Evolutionary conservation across 1,140 invertebrate species (phyloP), one percentile per base, ranked within the genome.

Genomic region (Zaprionus tsacasi): DNA sequence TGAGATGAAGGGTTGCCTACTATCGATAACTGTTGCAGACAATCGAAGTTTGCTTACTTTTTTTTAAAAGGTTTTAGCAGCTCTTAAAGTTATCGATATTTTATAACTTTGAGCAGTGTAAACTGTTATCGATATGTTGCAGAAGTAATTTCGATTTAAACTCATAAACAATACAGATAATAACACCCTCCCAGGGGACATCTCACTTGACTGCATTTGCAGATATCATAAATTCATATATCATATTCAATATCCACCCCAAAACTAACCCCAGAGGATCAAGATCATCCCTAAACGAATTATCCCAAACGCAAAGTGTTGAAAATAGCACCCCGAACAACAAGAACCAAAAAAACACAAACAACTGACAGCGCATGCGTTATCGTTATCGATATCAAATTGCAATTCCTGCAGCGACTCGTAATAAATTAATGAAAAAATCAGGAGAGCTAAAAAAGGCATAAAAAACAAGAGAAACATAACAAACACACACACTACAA

Each of bases 371-470:
- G 25, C 36, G 52, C 36, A 43, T 43, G 6, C 40, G 40, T 21
- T 21, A 21, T 21, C 48, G 55, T 70, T 50, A 15, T 40, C 56
- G 70, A 81, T 79, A 43, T 13, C 33, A 17, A 35, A 78, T 72
- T 64, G 78, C 64, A 71, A 79, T 85, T 76, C 65, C 11, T 55
- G 50, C 36, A 81, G 21, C 21, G 21, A 21, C 21, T 21, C 21
- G 21, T 21, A 21, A 89, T 85, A 89, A 89, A 89, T 76, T 75
- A 89, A 89, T 89, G 66, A 89, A 85, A 83, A 89, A 89, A 79
- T 89, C 85, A 89, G 81, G 76, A 75, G 75, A 89, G 81, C 81
- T 30, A 81, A 76, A 89, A 58, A 60, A 75, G 38, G 40, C 66
- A 70, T 69, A 30, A 25, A 43, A 11, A 48, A 70, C 35, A 71